phyloP scores from a whole-genome alignment of 1,140 invertebrate species.

The Papilio xuthus region DNA sequence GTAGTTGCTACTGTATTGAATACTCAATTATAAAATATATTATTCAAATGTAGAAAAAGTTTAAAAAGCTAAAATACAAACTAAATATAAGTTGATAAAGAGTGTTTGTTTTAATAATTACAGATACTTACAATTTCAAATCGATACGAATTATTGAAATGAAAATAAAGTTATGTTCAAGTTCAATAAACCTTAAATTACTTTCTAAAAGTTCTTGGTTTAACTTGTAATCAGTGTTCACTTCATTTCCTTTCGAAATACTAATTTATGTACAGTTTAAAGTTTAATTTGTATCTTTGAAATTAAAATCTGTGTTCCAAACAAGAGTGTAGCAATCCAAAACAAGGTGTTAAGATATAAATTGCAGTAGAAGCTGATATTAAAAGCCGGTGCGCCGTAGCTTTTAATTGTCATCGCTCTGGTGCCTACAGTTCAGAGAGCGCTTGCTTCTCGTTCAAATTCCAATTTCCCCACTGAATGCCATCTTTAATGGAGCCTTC shows the following conservation, averaged over 20 bases:
- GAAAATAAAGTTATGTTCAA: too few species aligned
- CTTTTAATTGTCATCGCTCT: slow-evolving; percentile 17
- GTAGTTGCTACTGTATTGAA: too few species aligned
- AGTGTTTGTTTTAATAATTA: too few species aligned
- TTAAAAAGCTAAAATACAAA: too few species aligned
- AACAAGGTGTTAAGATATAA: slow-evolving; percentile 21
- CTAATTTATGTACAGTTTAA: too few species aligned
- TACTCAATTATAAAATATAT: too few species aligned
- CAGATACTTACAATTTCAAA: too few species aligned
- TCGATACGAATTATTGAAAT: too few species aligned
- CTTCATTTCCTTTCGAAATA: background rate
- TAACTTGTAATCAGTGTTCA: background rate
- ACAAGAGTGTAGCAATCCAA: background rate
- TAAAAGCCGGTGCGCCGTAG: slow-evolving; percentile 13
- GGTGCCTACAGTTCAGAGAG: slow-evolving; percentile 3
- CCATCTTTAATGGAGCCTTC: slow-evolving; percentile 22
- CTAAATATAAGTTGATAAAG: too few species aligned
- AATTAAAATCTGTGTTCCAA: background rate
- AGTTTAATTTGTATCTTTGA: background rate
- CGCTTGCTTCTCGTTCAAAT: slow-evolving; percentile 22
- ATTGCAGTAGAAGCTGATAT: slow-evolving; percentile 1
- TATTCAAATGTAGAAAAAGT: too few species aligned
- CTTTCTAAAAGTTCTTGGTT: background rate
- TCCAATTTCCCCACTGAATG: slow-evolving; percentile 25
- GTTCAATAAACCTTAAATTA: background rate